Conservation (phyloP, 1,140 invertebrate genomes). For the Caenorhabditis brenneri region DNA sequence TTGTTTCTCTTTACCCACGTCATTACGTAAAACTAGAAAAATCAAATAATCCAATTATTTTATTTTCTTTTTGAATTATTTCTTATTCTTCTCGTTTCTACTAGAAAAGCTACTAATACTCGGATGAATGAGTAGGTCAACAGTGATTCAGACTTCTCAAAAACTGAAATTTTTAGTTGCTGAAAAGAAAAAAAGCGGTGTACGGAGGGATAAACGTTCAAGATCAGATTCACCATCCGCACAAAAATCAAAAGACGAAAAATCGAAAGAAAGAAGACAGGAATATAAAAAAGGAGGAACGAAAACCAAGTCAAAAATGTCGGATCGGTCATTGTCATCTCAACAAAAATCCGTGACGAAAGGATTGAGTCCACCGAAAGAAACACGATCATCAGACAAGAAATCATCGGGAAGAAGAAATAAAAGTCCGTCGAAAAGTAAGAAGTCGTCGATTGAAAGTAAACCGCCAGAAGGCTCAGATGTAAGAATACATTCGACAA, state of each 20-base stretch:
- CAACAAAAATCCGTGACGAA: neutral
- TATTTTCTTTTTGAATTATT: neutral
- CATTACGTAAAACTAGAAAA: neutral
- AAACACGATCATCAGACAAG: neutral
- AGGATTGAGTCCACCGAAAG: constrained; percentile 19
- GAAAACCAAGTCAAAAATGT: neutral
- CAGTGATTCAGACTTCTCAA: no score
- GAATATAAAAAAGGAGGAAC: neutral
- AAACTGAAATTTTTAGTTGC: neutral
- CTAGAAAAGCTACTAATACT: neutral
- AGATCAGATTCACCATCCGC: neutral
- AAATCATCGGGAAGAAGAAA: neutral
- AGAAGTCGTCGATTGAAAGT: neutral
- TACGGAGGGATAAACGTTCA: neutral
- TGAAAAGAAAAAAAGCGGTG: constrained; percentile 12
- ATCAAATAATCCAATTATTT: neutral
- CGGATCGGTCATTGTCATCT: neutral
- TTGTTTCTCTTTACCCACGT: neutral
- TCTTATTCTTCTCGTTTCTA: neutral
- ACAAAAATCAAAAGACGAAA: neutral
- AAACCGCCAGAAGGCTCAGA: neutral
- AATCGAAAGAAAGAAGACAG: neutral
- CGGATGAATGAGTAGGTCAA: constrained; percentile 1
- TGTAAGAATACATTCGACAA: neutral
- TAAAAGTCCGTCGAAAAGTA: neutral